phyloP scores from a whole-genome alignment of 2,888 invertebrate genomes.

The Trilocha varians region DNA sequence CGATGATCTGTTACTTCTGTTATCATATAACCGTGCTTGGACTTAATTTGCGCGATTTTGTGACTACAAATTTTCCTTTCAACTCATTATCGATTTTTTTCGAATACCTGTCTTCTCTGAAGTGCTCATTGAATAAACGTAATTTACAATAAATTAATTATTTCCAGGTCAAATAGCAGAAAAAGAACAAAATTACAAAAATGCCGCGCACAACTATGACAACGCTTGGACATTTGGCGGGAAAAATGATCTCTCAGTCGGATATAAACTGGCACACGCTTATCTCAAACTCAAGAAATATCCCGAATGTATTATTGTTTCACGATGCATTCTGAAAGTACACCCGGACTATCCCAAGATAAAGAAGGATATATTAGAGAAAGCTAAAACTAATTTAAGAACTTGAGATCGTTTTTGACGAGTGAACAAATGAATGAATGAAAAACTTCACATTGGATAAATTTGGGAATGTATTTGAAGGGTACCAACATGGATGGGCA shows the following conservation, averaged over 20 bases:
- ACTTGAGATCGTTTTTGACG: no score
- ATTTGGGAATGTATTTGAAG: no score
- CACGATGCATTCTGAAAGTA: constrained; percentile 83
- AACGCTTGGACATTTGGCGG: constrained; percentile 90
- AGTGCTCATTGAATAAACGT: no score
- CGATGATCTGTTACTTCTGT: no score
- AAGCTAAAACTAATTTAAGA: constrained; percentile 84
- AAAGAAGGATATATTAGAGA: constrained; percentile 94
- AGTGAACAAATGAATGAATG: no score
- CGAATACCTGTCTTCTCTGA: no score
- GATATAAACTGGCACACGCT: constrained; percentile 94
- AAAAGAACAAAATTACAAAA: constrained; percentile 91
- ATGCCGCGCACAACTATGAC: constrained; percentile 87
- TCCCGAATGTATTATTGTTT: constrained; percentile 94
- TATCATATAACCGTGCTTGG: no score
- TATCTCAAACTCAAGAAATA: constrained; percentile 89
- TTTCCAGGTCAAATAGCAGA: constrained; percentile 86
- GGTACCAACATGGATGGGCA: no score
- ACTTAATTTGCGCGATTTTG: no score
- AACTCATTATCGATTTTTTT: no score
- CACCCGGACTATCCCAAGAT: constrained; percentile 94
- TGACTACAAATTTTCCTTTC: no score
- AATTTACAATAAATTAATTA: background rate
- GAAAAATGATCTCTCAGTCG: constrained; percentile 86
- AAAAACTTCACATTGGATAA: no score